These are phyloP conservation scores for Drosophila kambysellisi DNA, from an alignment of 2,888 invertebrate genomes.

Conservation along the genomic window DNA sequence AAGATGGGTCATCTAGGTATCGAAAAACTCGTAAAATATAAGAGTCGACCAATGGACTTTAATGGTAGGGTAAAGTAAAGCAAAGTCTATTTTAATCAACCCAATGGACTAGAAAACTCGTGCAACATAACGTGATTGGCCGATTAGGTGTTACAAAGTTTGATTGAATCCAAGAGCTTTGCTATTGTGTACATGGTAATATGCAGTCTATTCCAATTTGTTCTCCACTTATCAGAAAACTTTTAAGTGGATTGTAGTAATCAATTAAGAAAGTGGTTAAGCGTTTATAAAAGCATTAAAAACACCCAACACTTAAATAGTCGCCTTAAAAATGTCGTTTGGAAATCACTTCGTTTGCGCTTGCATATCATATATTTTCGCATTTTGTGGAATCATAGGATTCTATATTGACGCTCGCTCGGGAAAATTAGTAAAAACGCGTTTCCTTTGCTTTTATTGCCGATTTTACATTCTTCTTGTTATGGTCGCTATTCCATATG, in stretches of 20 bases:
- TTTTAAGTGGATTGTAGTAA: neutral
- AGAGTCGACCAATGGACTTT: too few relatives aligned
- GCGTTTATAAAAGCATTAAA: neutral
- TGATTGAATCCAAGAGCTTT: too few relatives aligned
- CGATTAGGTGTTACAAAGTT: too few relatives aligned
- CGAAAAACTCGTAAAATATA: neutral
- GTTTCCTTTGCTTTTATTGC: slow-evolving; percentile 4
- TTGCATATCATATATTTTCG: slow-evolving; percentile 9
- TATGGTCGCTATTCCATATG: neutral
- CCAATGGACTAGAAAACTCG: too few relatives aligned
- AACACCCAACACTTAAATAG: neutral
- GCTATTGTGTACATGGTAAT: neutral
- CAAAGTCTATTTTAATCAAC: too few relatives aligned
- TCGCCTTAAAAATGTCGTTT: slow-evolving; percentile 3
- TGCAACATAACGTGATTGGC: too few relatives aligned
- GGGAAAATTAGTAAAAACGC: slow-evolving; percentile 10
- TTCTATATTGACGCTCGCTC: slow-evolving; percentile 17
- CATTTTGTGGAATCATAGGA: slow-evolving; percentile 1
- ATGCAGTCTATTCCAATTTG: neutral
- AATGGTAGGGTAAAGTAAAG: too few relatives aligned
- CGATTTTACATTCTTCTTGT: neutral
- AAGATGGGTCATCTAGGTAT: neutral
- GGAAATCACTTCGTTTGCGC: slow-evolving; percentile 10
- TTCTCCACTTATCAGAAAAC: neutral
- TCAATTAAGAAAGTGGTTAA: neutral